Base-by-base conservation (phyloP, 2,113 vertebrate species). In the Todiramphus chloris region DNA sequence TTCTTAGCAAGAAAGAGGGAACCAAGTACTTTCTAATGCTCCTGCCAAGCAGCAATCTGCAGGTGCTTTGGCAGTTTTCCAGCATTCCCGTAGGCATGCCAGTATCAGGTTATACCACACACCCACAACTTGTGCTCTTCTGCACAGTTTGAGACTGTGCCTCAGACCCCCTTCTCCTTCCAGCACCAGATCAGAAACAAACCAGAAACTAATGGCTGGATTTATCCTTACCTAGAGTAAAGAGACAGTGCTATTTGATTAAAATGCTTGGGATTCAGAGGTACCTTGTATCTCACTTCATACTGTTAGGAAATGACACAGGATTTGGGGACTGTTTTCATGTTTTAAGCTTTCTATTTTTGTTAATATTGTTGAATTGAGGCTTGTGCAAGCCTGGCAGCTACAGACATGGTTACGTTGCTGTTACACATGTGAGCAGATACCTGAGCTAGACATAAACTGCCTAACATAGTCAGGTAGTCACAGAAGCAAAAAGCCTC, bases 51-150 rank as follows among this genome's bases (percentile, higher is more conserved):
- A 91, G 35, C 50, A 82, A 77, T 44, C 70, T 76, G 67, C 89
- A 91, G 93, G 91, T 92, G 90, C 77, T 87, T 35, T 79, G 77
- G 81, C 83, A 64, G 23, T 24, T 66, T 55, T 82, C 80, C 86
- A 79, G 43, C 43, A 63, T 63, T 83, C 64, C 55, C 6, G 0
- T 27, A 81, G 68, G 1, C 37, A 44, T 41, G 58, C 68, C 50
- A 75, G 44, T 30, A 63, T 58, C 74, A 50, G 53, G 41, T 88
- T 76, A 74, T 35, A 89, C 13, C 53, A 53, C 28, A n/a, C 43
- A 44, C 17, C 11, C 66, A 64, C 35, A 69, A 46, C 18, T n/a
- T 44, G 37, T 8, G 23, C 37, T 78, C 31, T 43, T 59, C 60
- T 37, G 28, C 41, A 1, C 82, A 66, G 43, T 11, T 89, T 31